Base-by-base conservation (phyloP, 2,888 invertebrate genomes). In the Esperia sulphurella region DNA sequence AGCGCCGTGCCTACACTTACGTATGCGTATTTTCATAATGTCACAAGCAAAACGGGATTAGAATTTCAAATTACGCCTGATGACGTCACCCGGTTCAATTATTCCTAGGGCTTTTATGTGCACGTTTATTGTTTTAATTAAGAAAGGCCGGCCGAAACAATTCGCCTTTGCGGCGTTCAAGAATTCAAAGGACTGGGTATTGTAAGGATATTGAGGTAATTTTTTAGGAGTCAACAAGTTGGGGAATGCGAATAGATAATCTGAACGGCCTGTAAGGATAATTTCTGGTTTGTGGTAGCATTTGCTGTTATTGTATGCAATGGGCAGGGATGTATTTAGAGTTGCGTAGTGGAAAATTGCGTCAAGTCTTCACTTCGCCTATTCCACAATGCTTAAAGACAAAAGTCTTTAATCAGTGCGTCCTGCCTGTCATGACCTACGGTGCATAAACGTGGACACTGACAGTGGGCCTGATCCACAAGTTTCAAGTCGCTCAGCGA, bases 61-160 rank as follows among this genome's bases (percentile, higher is more conserved):
- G 59, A 65, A 62, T 63, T 67, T 58, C 57, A 58, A 68, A 69
- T 65, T 48, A 49, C 51, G 49, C 49, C 46, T 57, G 48, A 54
- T 57, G 53, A 57, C 52, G 58, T 58, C 54, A 55, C 52, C 42
- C 46, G 14, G 14, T 37, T 35, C 28, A 35, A 45, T 48, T 48
- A 45, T 41, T 41, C 45, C 39, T 28, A n/a, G 31, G 14, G 40
- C 37, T 46, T 21, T 51, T 50, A 54, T 51, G 48, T 44, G 39
- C 38, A 38, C 46, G 51, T 51, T 55, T 55, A 58, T 61, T 58
- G 58, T 58, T 60, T 58, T 58, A 60, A 58, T 60, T 55, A 58
- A 53, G 51, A 48, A 46, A 50, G 43, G 51, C n/a, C 13, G 31
- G 39, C 43, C 43, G 40, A 44, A 49, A 51, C 48, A 46, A 47